These are phyloP conservation scores for Diachasma alloeum DNA, from an alignment of 1,140 invertebrate species.

Conservation along the genomic window DNA sequence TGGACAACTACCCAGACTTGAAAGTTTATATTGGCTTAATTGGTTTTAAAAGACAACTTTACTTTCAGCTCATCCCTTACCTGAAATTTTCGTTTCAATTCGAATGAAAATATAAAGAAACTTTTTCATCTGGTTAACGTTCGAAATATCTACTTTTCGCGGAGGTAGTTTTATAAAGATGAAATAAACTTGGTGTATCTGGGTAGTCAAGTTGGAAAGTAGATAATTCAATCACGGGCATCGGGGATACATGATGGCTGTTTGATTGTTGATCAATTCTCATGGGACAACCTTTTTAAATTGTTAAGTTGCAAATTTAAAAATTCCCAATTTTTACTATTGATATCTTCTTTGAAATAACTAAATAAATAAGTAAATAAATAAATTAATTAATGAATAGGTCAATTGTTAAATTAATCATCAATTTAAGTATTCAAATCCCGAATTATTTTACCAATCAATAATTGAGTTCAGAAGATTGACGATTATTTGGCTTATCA, in stretches of 20 bases:
- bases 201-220: neutral
- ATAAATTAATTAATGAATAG: too few relatives aligned
- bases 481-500: too few relatives aligned
- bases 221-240: neutral
- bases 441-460: too few relatives aligned
- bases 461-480: too few relatives aligned
- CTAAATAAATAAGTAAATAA: too few relatives aligned
- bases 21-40: constrained; percentile 24
- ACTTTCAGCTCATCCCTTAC: constrained; percentile 2
- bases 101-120: neutral
- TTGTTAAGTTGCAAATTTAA: too few relatives aligned
- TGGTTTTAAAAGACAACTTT: constrained; percentile 20
- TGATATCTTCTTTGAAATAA: too few relatives aligned
- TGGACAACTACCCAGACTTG: neutral
- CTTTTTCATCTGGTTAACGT: neutral
- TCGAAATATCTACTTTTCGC: neutral
- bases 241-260: neutral
- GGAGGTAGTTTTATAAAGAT: neutral
- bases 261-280: neutral
- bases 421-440: too few relatives aligned
- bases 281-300: too few relatives aligned
- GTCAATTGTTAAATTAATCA: too few relatives aligned
- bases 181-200: neutral
- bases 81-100: constrained; percentile 1
- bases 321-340: too few relatives aligned